A percentile compares a stretch with the other conserved stretches of the same genome.
Evolutionary conservation across 2,113 vertebrate species (phyloP).

Genomic region (Orycteropus afer): DNA sequence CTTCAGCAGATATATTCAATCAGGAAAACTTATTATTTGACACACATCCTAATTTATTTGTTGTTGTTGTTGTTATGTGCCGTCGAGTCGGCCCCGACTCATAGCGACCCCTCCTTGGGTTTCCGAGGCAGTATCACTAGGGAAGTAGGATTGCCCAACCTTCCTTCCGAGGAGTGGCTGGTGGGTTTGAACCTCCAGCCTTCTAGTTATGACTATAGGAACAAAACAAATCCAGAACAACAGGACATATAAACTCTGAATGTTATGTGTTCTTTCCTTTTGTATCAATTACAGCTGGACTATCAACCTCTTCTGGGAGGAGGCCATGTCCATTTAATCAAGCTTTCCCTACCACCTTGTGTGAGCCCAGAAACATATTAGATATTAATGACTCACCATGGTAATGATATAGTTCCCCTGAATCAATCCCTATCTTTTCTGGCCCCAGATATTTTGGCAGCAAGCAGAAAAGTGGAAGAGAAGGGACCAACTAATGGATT

Average conservation of each 20-base stretch:
- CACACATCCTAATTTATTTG: neutral
- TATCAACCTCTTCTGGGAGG: neutral
- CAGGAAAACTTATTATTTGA: neutral
- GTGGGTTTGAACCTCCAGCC: no score
- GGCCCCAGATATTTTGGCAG: conserved; percentile 17
- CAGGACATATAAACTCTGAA: neutral
- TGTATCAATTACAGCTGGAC: neutral
- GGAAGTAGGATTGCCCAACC: no score
- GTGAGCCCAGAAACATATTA: neutral
- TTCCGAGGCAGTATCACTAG: no score
- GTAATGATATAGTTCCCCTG: neutral
- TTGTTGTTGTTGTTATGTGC: no score
- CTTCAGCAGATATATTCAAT: neutral
- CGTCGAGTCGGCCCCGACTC: no score
- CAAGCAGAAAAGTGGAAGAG: neutral
- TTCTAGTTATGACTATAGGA: neutral
- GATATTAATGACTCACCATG: neutral
- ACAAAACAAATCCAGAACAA: conserved; percentile 30
- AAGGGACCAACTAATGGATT: conserved; percentile 7
- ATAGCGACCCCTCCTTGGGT: no score
- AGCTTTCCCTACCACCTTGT: neutral
- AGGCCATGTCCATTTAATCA: neutral
- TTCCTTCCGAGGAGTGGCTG: no score
- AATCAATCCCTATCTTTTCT: neutral
- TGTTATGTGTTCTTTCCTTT: neutral